phyloP scores from a whole-genome alignment of 2,797 vertebrate genomes.

The Phalanger gymnotis region DNA sequence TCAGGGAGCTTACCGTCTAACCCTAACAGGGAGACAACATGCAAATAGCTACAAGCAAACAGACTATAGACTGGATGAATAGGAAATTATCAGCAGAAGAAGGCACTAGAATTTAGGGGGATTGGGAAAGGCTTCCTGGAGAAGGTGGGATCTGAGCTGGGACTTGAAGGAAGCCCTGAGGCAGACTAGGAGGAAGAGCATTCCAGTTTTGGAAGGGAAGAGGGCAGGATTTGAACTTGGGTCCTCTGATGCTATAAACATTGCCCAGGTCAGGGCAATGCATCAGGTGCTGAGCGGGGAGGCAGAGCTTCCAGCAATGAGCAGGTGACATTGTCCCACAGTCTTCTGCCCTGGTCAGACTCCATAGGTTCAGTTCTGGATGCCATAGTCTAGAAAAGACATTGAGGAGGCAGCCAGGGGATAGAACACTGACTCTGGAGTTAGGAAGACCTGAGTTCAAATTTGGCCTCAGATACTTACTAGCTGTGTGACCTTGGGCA shows the following conservation, averaged over 20 bases:
- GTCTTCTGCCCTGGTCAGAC: neutral
- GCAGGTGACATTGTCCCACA: neutral
- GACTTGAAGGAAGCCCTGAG: neutral
- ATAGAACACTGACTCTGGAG: neutral
- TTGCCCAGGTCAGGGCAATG: no score
- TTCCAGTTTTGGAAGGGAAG: neutral
- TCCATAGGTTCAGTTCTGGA: neutral
- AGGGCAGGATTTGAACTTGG: neutral
- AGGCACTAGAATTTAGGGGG: neutral
- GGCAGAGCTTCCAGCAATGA: neutral
- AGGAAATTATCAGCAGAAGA: neutral
- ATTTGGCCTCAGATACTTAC: neutral
- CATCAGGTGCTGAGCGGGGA: neutral
- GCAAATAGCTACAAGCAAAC: neutral
- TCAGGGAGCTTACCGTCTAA: neutral
- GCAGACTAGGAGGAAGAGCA: neutral
- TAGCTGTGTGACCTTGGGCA: neutral
- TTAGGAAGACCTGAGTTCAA: neutral
- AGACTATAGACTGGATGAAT: neutral
- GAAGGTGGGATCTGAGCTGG: neutral
- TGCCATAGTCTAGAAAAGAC: neutral
- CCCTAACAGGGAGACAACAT: neutral
- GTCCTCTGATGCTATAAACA: neutral
- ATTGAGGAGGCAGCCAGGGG: neutral
- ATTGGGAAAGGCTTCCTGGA: neutral